Percentiles rank a stretch among this genome's conserved stretches.
Evolutionary conservation across 2,113 vertebrate species (phyloP).

Genomic region (Tachysurus vachellii): DNA sequence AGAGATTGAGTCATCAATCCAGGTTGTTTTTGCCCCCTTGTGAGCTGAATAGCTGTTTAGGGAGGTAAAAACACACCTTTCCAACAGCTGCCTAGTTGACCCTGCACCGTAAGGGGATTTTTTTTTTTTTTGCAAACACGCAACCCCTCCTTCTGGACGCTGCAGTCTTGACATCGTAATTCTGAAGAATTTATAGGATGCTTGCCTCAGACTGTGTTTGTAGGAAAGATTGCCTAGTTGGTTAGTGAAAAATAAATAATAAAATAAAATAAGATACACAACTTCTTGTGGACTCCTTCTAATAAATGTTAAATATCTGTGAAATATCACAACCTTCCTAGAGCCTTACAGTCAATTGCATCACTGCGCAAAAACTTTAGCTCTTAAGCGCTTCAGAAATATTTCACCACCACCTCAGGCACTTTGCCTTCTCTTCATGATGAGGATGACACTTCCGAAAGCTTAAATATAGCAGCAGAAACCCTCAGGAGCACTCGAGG

Average conservation of each 20-base stretch:
- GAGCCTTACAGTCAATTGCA: constrained; percentile 20
- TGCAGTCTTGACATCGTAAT: neutral
- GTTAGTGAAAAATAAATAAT: neutral
- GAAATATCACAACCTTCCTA: neutral
- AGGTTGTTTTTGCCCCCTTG: neutral
- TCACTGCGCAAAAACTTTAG: constrained; percentile 15
- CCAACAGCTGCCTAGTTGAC: neutral
- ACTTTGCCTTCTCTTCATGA: neutral
- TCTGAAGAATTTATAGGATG: neutral
- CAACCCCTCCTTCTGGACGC: no score
- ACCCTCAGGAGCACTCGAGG: neutral
- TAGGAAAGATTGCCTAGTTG: neutral
- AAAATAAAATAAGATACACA: no score
- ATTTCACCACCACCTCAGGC: neutral
- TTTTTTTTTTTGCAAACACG: neutral
- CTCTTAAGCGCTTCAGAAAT: neutral
- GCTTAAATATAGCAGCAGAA: neutral
- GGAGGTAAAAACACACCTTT: neutral
- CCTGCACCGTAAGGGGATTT: constrained; percentile 3
- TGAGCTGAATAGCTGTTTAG: neutral
- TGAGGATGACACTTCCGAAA: neutral
- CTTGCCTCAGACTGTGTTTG: neutral
- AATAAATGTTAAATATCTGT: neutral
- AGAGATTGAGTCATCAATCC: neutral
- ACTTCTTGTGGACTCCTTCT: neutral